phyloP scores from a whole-genome alignment of 1,140 invertebrate genomes.

The Cyphomyrmex costatus region DNA sequence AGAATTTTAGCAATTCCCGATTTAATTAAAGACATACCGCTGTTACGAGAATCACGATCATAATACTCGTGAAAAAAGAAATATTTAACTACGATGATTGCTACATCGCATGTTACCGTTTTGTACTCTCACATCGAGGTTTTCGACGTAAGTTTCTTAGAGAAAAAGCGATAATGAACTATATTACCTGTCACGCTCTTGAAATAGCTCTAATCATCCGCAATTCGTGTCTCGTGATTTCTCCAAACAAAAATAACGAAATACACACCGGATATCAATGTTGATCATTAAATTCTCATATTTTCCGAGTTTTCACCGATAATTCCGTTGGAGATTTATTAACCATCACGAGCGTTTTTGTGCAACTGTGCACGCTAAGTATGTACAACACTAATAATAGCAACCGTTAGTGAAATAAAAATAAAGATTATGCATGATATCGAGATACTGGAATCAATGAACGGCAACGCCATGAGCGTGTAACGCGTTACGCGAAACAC shows the following conservation, averaged over 20 bases:
- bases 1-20: background rate
- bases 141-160: background rate
- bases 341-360: background rate
- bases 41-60: background rate
- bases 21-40: background rate
- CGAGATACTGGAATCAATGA: slow-evolving; percentile 33
- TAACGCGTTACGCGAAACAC: slow-evolving; percentile 44
- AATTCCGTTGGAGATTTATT: background rate
- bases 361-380: no score
- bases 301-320: slow-evolving; percentile 36
- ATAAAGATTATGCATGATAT: background rate
- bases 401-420: background rate
- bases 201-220: slow-evolving; percentile 9
- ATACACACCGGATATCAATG: background rate
- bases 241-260: slow-evolving; percentile 2
- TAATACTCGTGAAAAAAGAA: background rate
- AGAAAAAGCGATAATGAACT: slow-evolving; percentile 23
- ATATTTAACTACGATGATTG: background rate
- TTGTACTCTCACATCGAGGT: background rate
- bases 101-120: background rate
- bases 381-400: background rate
- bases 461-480: slow-evolving; percentile 9
- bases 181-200: background rate
- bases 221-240: background rate
- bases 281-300: background rate